Evolutionary conservation across 2,113 vertebrate genomes (phyloP).

Genomic region (Furnarius figulus): DNA sequence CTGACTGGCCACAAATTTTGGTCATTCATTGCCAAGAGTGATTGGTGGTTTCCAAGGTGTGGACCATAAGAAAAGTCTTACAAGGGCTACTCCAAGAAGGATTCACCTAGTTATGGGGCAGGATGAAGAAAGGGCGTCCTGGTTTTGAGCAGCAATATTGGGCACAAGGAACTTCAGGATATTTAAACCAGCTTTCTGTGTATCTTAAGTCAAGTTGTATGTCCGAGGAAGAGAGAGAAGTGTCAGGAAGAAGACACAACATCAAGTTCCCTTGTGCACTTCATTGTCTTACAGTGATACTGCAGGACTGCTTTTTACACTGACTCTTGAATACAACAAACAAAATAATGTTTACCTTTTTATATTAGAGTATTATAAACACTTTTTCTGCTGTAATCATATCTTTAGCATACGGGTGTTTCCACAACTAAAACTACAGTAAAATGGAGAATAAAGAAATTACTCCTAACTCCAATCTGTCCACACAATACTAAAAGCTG

Average conservation of each 20-base stretch:
- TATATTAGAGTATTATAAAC: conserved; percentile 13
- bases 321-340: conserved; percentile 35
- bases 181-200: background rate
- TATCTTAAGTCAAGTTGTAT: background rate
- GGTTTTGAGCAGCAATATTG: background rate
- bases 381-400: background rate
- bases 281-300: conserved; percentile 55
- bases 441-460: background rate
- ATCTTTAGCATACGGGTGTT: background rate
- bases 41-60: background rate
- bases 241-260: background rate
- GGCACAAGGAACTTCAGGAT: background rate
- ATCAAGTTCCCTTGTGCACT: conserved; percentile 16
- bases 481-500: background rate
- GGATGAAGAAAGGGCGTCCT: background rate
- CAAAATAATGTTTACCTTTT: conserved; percentile 38
- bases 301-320: conserved; percentile 38
- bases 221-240: background rate
- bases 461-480: background rate
- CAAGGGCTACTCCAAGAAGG: background rate
- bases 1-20: background rate
- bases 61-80: conserved; percentile 47
- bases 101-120: background rate
- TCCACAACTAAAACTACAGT: background rate
- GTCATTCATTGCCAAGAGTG: background rate